Evolutionary conservation across 2,888 invertebrate species (phyloP).

Genomic region (Callyntrura guangdongensis): DNA sequence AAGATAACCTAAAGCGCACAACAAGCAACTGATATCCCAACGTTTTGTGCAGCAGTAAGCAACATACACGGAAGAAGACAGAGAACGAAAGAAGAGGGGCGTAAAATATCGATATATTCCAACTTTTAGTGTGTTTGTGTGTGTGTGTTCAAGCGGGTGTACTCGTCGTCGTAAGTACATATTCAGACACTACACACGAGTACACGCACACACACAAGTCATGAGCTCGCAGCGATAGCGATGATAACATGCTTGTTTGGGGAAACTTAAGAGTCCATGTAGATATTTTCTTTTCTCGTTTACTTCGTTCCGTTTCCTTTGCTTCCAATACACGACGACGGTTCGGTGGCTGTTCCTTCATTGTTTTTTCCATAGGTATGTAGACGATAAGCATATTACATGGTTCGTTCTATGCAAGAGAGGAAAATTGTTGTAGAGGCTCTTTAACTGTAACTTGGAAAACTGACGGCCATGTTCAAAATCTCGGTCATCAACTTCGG

Average conservation of each 20-base stretch:
- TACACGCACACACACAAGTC: background rate
- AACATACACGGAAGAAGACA: background rate
- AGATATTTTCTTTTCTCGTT: background rate
- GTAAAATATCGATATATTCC: slow-evolving; percentile 53
- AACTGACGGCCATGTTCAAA: slow-evolving; percentile 64
- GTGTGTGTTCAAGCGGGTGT: background rate
- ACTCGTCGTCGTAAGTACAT: no score
- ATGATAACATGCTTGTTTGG: slow-evolving; percentile 7
- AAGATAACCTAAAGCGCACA: no score
- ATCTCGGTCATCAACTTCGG: slow-evolving; percentile 69
- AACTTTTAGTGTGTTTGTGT: background rate
- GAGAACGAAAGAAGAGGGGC: background rate
- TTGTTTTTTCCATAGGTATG: background rate
- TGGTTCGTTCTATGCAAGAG: background rate
- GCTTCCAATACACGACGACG: background rate
- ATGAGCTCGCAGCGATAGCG: background rate
- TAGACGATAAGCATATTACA: background rate
- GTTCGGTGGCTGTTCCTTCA: background rate
- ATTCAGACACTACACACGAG: no score
- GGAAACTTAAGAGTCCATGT: slow-evolving; percentile 30
- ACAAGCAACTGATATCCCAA: no score
- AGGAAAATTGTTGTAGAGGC: slow-evolving; percentile 11
- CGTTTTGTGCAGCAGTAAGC: no score
- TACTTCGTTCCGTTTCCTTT: background rate
- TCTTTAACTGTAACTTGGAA: background rate